A percentile compares a stretch with the other conserved stretches of the same genome.
Evolutionary conservation across 1,140 invertebrate genomes (phyloP).

Genomic region (Heliconius nattereri): DNA sequence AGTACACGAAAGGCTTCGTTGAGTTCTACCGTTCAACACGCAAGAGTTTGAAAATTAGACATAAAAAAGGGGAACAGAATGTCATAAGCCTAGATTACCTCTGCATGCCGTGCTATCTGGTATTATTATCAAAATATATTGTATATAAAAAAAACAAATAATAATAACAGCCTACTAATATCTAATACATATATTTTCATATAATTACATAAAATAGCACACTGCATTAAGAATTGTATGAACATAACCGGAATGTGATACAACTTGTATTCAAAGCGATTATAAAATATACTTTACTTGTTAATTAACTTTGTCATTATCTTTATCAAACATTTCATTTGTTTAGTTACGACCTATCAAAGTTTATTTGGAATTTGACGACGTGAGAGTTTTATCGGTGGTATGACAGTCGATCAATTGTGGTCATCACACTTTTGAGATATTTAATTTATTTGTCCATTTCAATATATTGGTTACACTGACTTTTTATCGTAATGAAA

Average conservation of each 20-base stretch:
- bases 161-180: too few species aligned
- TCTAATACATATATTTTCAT: neutral
- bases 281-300: neutral
- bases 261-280: neutral
- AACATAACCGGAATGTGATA: neutral
- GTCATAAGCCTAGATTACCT: too few species aligned
- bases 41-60: too few species aligned
- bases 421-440: neutral
- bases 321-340: constrained; percentile 3
- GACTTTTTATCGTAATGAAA: neutral
- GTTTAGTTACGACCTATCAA: constrained; percentile 1
- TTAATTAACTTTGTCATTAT: constrained; percentile 7
- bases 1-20: too few species aligned
- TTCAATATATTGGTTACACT: neutral
- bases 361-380: neutral
- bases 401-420: constrained; percentile 3
- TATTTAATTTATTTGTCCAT: neutral
- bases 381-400: neutral
- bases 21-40: too few species aligned
- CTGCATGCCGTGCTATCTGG: too few species aligned
- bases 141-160: too few species aligned
- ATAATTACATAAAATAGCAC: neutral
- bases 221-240: neutral
- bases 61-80: too few species aligned
- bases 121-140: too few species aligned